A percentile compares a stretch with the other conserved stretches of the same genome.
phyloP scores from a whole-genome alignment of 2,888 invertebrate genomes.

The Gortyna flavago region DNA sequence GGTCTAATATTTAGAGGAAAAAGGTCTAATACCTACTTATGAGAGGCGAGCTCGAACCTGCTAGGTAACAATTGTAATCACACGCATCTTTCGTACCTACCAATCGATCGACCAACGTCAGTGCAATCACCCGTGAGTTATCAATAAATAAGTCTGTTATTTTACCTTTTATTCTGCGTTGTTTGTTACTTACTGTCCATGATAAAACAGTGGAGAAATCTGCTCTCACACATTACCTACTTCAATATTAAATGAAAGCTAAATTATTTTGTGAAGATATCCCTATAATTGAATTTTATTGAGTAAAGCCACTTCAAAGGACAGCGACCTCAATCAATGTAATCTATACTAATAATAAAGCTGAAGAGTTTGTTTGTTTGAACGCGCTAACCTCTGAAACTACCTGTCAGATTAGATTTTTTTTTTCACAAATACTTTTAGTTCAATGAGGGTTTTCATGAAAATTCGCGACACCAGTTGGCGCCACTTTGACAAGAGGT shows the following conservation, averaged over 20 bases:
- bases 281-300: neutral
- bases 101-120: conserved; percentile 6
- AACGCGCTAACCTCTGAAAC: neutral
- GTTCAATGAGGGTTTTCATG: no score
- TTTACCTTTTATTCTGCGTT: conserved; percentile 40
- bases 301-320: neutral
- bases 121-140: conserved; percentile 25
- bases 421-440: no score
- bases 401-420: neutral
- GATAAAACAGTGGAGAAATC: conserved; percentile 20
- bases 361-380: no score
- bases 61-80: conserved; percentile 9
- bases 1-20: no score
- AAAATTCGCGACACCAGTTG: no score
- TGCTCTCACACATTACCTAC: neutral
- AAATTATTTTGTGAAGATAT: neutral
- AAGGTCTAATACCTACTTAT: no score
- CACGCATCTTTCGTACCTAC: conserved; percentile 4
- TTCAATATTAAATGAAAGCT: neutral
- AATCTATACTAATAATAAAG: neutral
- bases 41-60: neutral
- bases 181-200: conserved; percentile 7
- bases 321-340: conserved; percentile 1
- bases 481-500: no score
- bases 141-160: conserved; percentile 27